A percentile compares a stretch with the other conserved stretches of the same genome.
These are phyloP conservation scores for Drosophila limbata DNA, from an alignment of 2,888 invertebrate species.

Conservation along the genomic window DNA sequence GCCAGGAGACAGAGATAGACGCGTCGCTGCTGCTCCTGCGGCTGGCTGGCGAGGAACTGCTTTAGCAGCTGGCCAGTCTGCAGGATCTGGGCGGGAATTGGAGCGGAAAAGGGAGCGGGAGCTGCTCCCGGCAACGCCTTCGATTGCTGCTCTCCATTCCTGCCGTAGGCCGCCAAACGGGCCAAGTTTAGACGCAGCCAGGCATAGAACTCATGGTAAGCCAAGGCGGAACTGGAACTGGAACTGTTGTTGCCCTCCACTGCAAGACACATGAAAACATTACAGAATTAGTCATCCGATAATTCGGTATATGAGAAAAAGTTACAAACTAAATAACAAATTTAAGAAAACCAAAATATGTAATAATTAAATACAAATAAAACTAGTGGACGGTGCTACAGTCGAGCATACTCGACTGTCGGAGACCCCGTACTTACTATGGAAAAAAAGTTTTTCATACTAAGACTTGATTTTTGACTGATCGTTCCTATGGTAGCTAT, in stretches of 20 bases:
- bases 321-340: no score
- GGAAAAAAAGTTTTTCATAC: no score
- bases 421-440: no score
- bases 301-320: no score
- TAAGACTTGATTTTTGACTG: no score
- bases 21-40: slow-evolving; percentile 86
- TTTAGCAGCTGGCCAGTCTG: slow-evolving; percentile 77
- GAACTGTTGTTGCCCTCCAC: slow-evolving; percentile 29
- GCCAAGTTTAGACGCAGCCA: slow-evolving; percentile 86
- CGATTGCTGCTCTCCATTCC: slow-evolving; percentile 73
- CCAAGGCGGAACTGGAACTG: slow-evolving; percentile 41
- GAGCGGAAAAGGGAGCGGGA: background rate
- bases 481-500: no score
- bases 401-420: no score
- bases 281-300: background rate
- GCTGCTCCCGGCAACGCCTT: slow-evolving; percentile 26
- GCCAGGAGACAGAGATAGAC: slow-evolving; percentile 85
- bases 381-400: no score
- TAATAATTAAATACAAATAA: no score
- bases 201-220: slow-evolving; percentile 81
- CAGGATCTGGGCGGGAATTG: slow-evolving; percentile 31
- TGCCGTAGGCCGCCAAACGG: slow-evolving; percentile 84
- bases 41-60: slow-evolving; percentile 85
- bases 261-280: slow-evolving; percentile 2
- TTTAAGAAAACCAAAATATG: no score